These are phyloP conservation scores for Papilio helenus DNA, from an alignment of 1,140 invertebrate species.

Conservation along the genomic window DNA sequence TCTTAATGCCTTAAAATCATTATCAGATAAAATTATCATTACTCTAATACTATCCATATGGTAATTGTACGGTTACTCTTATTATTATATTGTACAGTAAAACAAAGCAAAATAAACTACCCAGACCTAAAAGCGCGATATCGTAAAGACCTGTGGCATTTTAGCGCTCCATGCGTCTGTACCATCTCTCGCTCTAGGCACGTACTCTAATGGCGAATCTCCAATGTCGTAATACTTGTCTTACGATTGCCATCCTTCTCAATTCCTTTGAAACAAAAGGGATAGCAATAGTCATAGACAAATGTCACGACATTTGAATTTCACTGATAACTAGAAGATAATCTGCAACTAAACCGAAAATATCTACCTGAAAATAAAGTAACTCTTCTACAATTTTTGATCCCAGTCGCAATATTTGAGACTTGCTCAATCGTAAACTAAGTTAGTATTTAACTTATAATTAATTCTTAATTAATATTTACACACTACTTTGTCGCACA, in stretches of 20 bases:
- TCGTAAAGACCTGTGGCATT: not conserved
- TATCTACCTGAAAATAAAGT: too few relatives aligned
- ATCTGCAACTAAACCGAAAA: too few relatives aligned
- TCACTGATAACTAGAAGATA: not conserved
- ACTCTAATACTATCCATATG: too few relatives aligned
- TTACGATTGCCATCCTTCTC: not conserved
- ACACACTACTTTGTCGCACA: not conserved
- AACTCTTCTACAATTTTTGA: not conserved
- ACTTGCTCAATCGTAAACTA: not conserved
- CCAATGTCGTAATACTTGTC: not conserved
- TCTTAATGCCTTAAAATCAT: too few relatives aligned
- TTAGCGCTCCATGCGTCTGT: not conserved
- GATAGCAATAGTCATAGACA: not conserved
- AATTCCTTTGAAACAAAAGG: not conserved
- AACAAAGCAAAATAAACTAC: not conserved
- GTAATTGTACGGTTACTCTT: too few relatives aligned
- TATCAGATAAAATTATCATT: too few relatives aligned
- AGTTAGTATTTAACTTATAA: not conserved
- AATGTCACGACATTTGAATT: not conserved
- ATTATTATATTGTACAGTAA: not conserved
- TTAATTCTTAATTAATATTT: not conserved
- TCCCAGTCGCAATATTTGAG: slow-evolving; percentile 1
- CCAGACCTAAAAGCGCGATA: not conserved
- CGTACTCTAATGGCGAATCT: not conserved
- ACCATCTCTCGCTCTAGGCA: not conserved